Base-by-base conservation (phyloP, 2,888 invertebrate genomes). In the Acanthococcus lagerstroemiae region DNA sequence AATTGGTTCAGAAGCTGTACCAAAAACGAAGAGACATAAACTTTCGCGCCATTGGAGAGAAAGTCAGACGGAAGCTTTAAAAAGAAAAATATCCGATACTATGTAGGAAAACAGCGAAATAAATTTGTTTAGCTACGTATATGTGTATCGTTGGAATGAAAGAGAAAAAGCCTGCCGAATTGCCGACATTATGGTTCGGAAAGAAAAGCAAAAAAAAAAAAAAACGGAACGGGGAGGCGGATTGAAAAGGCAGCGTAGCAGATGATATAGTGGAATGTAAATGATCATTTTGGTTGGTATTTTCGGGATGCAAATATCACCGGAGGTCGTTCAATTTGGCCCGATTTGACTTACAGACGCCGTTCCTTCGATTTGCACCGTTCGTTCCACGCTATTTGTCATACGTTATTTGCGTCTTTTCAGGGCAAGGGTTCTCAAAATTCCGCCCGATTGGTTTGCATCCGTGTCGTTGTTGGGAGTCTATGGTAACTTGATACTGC, bases 261-360 rank as follows among this genome's bases (percentile, higher is more conserved):
- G 48, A 60, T 60, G 60, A 60, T 60, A 60, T 60, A 60, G 60
- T 60, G 48, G 60, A 60, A 60, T 60, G 60, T 60, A 60, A 60
- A 60, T 60, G 50, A 60, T 60, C 60, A 60, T 60, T 60, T 60
- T 60, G 60, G 60, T 45, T 48, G 45, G 60, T 48, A 60, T 60
- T 60, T 60, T 60, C 50, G 19, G 60, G 48, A 60, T 60, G 60
- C 60, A 60, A 60, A 60, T 60, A 60, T 60, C 60, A 60, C 60
- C 60, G 60, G 60, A 60, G 60, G 60, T 60, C 60, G 60, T 60
- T 60, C 60, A 60, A 60, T 60, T 60, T 60, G 60, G 60, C 60
- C 60, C 60, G 60, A 60, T 60, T 60, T 60, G 60, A 60, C 60
- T 60, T 27, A 48, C 46, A 60, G 60, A 60, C 60, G 60, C 60